Percentiles rank a stretch among this genome's conserved stretches.
Conservation (phyloP, 2,113 vertebrate species). For the Brienomyrus brachyistius region DNA sequence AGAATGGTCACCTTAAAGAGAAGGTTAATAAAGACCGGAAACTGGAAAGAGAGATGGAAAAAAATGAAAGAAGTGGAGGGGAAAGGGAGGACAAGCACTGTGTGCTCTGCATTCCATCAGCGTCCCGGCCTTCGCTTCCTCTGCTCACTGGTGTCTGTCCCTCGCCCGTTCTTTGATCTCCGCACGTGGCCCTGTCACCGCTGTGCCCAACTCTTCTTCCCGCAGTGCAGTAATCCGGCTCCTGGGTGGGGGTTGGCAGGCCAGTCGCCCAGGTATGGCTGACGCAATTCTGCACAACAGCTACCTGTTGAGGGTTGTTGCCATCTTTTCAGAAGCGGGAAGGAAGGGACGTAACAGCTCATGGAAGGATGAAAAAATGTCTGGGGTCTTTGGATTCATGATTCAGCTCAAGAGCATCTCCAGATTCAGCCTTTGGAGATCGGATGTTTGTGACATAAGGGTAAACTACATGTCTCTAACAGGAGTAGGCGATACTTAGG, state of each 20-base stretch:
- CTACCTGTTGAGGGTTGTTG: neutral
- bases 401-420: neutral
- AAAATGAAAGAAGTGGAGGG: neutral
- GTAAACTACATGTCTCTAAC: neutral
- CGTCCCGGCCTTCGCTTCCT: neutral
- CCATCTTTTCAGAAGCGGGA: neutral
- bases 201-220: neutral
- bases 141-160: neutral
- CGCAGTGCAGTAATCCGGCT: neutral
- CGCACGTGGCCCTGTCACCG: neutral
- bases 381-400: neutral
- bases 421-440: neutral
- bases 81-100: neutral
- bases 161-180: neutral
- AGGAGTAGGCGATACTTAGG: neutral
- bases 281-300: neutral
- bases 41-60: neutral
- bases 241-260: neutral
- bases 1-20: neutral
- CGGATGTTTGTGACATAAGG: neutral
- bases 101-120: neutral
- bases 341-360: neutral
- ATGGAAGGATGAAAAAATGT: neutral
- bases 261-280: slow-evolving; percentile 25
- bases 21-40: neutral